These are phyloP conservation scores for Ptilorrhoa leucosticta DNA, from an alignment of 2,113 vertebrate genomes.

Conservation along the genomic window DNA sequence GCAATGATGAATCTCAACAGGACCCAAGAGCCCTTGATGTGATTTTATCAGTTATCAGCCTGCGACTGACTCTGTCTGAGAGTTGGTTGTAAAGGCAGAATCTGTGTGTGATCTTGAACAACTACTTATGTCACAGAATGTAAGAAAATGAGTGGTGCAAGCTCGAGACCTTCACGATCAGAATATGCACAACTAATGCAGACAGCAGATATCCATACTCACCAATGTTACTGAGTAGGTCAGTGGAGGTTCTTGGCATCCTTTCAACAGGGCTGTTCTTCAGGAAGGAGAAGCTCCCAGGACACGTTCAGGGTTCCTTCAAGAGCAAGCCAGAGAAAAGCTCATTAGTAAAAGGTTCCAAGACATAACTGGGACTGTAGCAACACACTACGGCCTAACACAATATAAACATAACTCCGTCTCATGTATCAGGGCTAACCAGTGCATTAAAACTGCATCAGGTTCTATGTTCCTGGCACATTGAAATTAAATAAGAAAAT, in stretches of 20 bases:
- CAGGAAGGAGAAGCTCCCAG: not conserved
- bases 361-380: not conserved
- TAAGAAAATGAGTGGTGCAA: not conserved
- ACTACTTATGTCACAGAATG: not conserved
- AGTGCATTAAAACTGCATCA: not conserved
- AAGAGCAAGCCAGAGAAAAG: not conserved
- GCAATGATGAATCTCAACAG: not conserved
- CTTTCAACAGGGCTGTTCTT: not conserved
- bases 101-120: not conserved
- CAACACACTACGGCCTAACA: not conserved
- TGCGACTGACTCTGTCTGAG: not conserved
- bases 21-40: not conserved
- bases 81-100: not conserved
- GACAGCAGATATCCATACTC: not conserved
- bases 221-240: rapidly evolving
- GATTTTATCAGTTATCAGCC: not conserved
- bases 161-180: not conserved
- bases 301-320: rapidly evolving
- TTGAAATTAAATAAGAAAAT: not conserved
- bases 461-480: not conserved
- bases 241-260: not conserved
- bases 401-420: not conserved
- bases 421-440: not conserved
- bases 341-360: not conserved
- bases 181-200: not conserved